A percentile compares a stretch with the other conserved stretches of the same genome.
Evolutionary conservation across 2,888 invertebrate genomes (phyloP).

Genomic region (Hirtodrosophila cameraria): DNA sequence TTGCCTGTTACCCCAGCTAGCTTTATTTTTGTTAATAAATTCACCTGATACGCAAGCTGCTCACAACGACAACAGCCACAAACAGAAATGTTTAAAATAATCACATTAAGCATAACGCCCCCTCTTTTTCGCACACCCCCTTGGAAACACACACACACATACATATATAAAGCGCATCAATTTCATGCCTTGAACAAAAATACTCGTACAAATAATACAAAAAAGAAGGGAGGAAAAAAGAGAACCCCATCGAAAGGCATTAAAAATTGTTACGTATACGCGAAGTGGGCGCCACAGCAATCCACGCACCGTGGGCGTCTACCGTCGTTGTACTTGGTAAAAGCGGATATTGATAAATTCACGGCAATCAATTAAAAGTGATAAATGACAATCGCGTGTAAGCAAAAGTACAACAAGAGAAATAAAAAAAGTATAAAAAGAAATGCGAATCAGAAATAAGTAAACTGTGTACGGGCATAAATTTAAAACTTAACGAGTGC

Average conservation of each 20-base stretch:
- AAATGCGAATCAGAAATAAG: constrained; percentile 51
- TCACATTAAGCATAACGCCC: constrained; percentile 69
- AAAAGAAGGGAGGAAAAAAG: constrained; percentile 8
- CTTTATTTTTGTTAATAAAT: constrained; percentile 47
- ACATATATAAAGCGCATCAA: constrained; percentile 66
- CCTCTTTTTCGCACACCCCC: constrained; percentile 15
- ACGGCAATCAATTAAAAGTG: constrained; percentile 77
- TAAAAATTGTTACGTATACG: constrained; percentile 75
- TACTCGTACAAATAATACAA: constrained; percentile 15
- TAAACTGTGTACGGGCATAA: constrained; percentile 60
- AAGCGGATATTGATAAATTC: constrained; percentile 79
- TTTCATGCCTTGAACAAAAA: constrained; percentile 73
- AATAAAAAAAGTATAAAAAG: constrained; percentile 30
- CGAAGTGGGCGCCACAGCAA: constrained; percentile 29
- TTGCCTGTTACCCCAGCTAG: constrained; percentile 3
- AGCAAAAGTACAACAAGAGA: constrained; percentile 36
- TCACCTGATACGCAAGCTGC: constrained; percentile 25
- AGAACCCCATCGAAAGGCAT: constrained; percentile 66
- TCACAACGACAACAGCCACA: constrained; percentile 13
- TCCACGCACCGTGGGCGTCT: constrained; percentile 47
- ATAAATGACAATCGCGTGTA: constrained; percentile 78
- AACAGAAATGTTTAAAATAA: constrained; percentile 65
- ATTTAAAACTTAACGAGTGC: constrained; percentile 70
- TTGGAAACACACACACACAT: constrained; percentile 28
- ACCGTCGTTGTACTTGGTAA: constrained; percentile 55